A percentile compares a stretch with the other conserved stretches of the same genome.
These are phyloP conservation scores for Nesospiza acunhae DNA, from an alignment of 2,113 vertebrate species.

Conservation along the genomic window DNA sequence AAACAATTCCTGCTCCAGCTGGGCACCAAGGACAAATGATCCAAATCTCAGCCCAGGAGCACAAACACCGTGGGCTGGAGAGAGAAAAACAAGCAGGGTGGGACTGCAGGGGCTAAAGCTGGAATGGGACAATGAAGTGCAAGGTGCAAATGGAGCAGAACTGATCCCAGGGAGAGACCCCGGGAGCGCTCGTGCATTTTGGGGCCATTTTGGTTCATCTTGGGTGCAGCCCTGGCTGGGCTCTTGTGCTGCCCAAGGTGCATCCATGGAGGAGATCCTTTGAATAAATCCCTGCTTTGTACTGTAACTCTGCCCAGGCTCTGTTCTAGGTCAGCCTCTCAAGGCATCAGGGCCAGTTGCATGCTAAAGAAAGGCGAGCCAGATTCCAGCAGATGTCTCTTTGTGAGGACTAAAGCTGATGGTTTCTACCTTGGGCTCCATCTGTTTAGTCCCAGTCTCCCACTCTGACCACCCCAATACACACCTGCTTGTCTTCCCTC, in stretches of 20 bases:
- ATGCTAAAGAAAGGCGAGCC: not conserved
- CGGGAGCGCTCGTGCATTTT: not conserved
- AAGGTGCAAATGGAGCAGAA: not conserved
- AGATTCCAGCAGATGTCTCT: not conserved
- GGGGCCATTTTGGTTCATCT: not conserved
- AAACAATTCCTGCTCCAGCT: not conserved
- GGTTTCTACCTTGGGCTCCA: not conserved
- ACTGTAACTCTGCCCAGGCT: accelerated
- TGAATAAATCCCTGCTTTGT: not conserved
- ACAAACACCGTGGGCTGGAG: not conserved
- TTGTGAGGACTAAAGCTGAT: not conserved
- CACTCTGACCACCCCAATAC: not conserved
- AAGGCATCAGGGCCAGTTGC: not conserved
- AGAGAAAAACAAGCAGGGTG: not conserved
- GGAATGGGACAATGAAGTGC: not conserved
- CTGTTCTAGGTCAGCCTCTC: not conserved
- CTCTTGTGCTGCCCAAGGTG: not conserved
- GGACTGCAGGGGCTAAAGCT: not conserved
- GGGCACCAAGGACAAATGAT: not conserved
- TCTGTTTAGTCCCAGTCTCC: not conserved
- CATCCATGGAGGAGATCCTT: not conserved
- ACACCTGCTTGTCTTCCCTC: not conserved
- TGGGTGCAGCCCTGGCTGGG: not conserved
- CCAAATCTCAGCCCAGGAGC: not conserved
- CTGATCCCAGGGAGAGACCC: not conserved